A percentile compares a stretch with the other conserved stretches of the same genome.
phyloP scores from a whole-genome alignment of 2,888 invertebrate genomes.

The Tridacna crocea region DNA sequence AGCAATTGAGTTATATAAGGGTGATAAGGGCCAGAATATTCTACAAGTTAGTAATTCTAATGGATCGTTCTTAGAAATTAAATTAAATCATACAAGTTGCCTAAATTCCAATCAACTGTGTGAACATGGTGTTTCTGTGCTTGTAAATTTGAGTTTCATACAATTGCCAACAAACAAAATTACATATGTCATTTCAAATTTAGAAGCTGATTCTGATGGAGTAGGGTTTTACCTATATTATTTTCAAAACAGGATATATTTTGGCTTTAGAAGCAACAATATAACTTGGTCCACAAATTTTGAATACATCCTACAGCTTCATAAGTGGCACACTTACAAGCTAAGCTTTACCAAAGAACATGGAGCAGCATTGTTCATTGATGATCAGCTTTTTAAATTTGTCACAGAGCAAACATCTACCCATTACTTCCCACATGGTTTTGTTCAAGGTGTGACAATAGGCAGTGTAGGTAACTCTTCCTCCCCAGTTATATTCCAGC shows the following conservation, averaged over 20 bases:
- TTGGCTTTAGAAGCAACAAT: background rate
- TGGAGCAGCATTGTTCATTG: background rate
- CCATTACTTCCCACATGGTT: background rate
- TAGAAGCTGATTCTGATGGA: background rate
- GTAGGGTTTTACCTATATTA: background rate
- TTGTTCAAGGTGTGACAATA: background rate
- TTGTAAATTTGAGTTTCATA: background rate
- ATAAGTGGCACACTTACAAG: background rate
- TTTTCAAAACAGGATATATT: background rate
- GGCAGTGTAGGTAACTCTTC: background rate
- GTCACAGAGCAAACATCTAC: constrained; percentile 10
- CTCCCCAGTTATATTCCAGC: background rate
- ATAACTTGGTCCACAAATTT: background rate
- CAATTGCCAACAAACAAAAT: background rate
- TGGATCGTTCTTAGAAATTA: background rate
- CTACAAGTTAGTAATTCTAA: constrained; percentile 12
- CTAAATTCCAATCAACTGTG: background rate
- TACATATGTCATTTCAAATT: background rate
- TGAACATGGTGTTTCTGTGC: background rate
- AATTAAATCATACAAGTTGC: background rate
- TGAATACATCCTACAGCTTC: background rate
- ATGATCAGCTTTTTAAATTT: background rate
- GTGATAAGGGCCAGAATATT: background rate
- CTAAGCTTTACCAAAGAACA: background rate
- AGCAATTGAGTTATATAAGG: background rate